A percentile compares a stretch with the other conserved stretches of the same genome.
These are phyloP conservation scores for Temnopleurus reevesii DNA, from an alignment of 53 echinoderm and acorn worm genomes.

Conservation along the genomic window DNA sequence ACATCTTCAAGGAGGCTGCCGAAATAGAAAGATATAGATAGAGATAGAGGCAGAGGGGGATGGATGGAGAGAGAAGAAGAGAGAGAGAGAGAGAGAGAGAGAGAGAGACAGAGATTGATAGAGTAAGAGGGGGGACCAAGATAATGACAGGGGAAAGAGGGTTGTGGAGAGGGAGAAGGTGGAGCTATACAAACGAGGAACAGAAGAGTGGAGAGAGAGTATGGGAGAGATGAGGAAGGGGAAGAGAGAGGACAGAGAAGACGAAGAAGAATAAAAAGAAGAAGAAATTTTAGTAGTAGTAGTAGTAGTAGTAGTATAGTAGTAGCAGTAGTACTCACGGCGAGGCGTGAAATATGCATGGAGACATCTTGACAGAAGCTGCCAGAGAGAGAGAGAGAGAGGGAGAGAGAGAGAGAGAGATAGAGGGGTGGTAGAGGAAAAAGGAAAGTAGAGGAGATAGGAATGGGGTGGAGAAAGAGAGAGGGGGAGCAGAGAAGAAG, in stretches of 20 bases:
- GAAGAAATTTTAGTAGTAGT: not conserved
- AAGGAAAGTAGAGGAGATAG: not conserved
- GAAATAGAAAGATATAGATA: not conserved
- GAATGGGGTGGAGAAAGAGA: not conserved
- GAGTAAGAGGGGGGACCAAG: not conserved
- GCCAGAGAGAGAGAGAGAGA: not conserved
- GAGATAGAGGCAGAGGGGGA: not conserved
- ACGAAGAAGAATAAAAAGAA: not conserved
- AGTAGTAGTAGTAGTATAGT: not conserved
- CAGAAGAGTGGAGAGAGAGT: not conserved
- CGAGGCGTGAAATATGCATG: not conserved
- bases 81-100: not conserved
- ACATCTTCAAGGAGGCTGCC: no score
- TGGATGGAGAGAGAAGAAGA: not conserved
- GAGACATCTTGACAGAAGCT: not conserved
- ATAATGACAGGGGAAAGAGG: not conserved
- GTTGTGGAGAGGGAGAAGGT: not conserved
- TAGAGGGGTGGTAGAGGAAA: not conserved
- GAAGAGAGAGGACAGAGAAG: not conserved
- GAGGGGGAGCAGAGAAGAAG: not conserved
- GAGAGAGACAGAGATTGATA: not conserved
- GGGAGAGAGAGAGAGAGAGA: not conserved
- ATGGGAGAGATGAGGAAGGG: no score
- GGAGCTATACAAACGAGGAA: not conserved
- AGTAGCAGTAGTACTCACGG: not conserved